Base-by-base conservation (phyloP, 1,140 invertebrate genomes). In the Cepaea nemoralis region DNA sequence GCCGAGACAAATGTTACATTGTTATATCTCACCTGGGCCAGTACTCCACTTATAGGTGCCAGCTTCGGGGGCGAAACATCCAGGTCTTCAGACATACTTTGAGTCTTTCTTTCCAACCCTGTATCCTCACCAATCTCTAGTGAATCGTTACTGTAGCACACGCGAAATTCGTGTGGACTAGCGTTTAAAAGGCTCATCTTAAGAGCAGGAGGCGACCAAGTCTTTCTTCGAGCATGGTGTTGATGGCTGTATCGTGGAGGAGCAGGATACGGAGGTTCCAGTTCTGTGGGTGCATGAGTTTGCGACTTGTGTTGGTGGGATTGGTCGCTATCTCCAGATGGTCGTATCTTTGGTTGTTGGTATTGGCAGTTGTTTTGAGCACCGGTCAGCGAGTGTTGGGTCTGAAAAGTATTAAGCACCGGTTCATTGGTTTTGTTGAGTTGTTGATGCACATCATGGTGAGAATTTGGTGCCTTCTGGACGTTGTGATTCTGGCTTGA, bases 11-110 rank as follows among this genome's bases (percentile, higher is more conserved):
- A n/a, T n/a, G n/a, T n/a, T n/a, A n/a, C n/a, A n/a, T n/a, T n/a
- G n/a, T 31, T 31, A 63, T 31, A 31, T 31, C 59, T 63, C 35
- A 80, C 78, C 67, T 73, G 69, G 27, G 78, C 70, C 22, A 81
- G 59, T 42, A 81, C 80, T n/a, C 80, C 80, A 33, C 80, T 81
- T 70, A 81, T 75, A 16, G 80, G 80, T 12, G 80, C 71, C 33
- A 81, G 55, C 67, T 42, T 42, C 3, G 80, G 80, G 2, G 80
- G 80, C 3, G 73, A 67, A 0, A 66, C 37, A 35, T 81, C 80
- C 24, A 81, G 39, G 27, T 81, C 80, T 22, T 81, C 80, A 5
- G 48, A 75, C 14, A 75, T 22, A 33, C 78, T 80, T 45, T 71
- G 42, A 27, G 67, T 59, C 16, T 50, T 73, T 27, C 69, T 45